A percentile compares a stretch with the other conserved stretches of the same genome.
Evolutionary conservation across 2,797 vertebrate species (phyloP).

Genomic region (Galagoides demidoff): DNA sequence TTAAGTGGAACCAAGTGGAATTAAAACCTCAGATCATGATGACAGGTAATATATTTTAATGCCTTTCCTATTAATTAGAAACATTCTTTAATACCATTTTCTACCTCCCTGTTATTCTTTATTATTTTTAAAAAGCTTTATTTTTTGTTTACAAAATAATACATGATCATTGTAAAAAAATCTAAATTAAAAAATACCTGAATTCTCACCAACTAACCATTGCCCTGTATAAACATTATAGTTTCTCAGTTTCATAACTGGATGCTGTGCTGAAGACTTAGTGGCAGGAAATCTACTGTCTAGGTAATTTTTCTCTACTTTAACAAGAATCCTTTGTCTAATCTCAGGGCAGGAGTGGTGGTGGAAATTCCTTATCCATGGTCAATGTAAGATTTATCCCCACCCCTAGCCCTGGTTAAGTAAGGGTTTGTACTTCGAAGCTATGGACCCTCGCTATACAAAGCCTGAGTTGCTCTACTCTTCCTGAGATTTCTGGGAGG

Average conservation of each 20-base stretch:
- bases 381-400: not conserved
- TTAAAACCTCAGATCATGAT: no score
- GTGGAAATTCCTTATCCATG: not conserved
- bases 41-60: not conserved
- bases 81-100: not conserved
- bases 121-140: not conserved
- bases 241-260: not conserved
- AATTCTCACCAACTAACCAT: not conserved
- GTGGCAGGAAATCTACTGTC: not conserved
- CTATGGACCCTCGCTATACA: not conserved
- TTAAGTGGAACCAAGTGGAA: not conserved
- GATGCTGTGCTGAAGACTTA: not conserved
- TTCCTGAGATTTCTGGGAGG: not conserved
- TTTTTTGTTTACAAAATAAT: not conserved
- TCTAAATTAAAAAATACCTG: not conserved
- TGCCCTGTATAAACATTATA: not conserved
- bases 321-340: not conserved
- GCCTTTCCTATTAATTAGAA: not conserved
- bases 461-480: not conserved
- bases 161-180: not conserved
- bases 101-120: not conserved
- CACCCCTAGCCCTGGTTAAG: not conserved
- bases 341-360: not conserved
- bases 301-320: not conserved
- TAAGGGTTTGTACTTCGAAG: not conserved